Evolutionary conservation across 2,113 vertebrate genomes (phyloP).

Genomic region (Atractosteus spatula): DNA sequence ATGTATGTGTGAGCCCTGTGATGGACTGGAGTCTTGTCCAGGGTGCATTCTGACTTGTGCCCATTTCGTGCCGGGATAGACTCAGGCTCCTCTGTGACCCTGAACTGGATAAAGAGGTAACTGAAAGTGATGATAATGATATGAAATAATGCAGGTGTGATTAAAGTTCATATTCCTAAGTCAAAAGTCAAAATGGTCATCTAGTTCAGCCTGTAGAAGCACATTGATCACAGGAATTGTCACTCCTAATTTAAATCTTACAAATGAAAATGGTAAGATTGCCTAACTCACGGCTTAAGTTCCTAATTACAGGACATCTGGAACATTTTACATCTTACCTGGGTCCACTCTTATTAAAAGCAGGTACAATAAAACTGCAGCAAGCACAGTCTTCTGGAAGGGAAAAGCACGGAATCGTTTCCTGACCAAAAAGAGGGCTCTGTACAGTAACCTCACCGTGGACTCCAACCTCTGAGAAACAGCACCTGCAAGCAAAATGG

Average conservation of each 20-base stretch:
- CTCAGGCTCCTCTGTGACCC: no score
- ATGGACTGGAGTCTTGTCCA: no score
- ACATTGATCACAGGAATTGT: no score
- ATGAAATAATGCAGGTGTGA: no score
- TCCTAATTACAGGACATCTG: not conserved
- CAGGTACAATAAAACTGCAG: conserved; percentile 74
- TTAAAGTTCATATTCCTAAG: no score
- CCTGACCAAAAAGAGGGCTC: conserved; percentile 53
- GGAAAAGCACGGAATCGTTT: conserved; percentile 57
- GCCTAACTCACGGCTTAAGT: not conserved
- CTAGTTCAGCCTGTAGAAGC: no score
- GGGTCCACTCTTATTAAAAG: conserved; percentile 81
- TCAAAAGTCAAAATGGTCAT: no score
- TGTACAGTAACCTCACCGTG: conserved; percentile 58
- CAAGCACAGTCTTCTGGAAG: conserved; percentile 70
- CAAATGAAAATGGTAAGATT: not conserved
- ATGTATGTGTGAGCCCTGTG: no score
- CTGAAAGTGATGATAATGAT: no score
- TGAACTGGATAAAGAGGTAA: no score
- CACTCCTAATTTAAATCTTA: not conserved
- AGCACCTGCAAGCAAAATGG: conserved; percentile 53
- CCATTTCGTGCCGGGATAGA: no score
- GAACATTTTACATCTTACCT: conserved; percentile 57
- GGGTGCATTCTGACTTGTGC: no score
- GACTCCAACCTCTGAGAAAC: conserved; percentile 58